Evolutionary conservation across 2,888 invertebrate genomes (phyloP).

Genomic region (Xestobium rufovillosum): DNA sequence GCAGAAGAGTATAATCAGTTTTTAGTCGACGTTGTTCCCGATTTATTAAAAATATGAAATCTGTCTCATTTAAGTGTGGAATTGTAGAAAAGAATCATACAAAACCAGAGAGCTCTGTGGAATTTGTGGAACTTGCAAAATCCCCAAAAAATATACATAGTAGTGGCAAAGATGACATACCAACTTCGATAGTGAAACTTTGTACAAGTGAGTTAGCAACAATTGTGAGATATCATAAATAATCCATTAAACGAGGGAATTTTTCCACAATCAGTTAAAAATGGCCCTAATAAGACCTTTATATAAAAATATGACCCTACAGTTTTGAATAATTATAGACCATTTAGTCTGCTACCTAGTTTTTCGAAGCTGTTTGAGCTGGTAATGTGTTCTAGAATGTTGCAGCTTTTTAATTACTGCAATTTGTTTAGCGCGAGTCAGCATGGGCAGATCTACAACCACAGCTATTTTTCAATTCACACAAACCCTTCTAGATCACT

Average conservation of each 20-base stretch:
- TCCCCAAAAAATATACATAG: conserved; percentile 11
- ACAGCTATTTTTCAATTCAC: conserved; percentile 12
- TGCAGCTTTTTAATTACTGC: conserved; percentile 5
- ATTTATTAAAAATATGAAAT: too few relatives aligned
- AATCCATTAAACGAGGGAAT: conserved; percentile 8
- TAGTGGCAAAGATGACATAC: conserved; percentile 13
- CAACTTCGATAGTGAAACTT: too few relatives aligned
- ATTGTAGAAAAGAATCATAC: too few relatives aligned
- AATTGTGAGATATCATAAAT: conserved; percentile 9
- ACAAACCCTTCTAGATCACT: conserved; percentile 5
- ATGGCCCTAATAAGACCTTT: conserved; percentile 5
- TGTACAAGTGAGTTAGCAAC: too few relatives aligned
- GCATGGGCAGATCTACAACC: conserved; percentile 7
- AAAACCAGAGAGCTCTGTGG: too few relatives aligned
- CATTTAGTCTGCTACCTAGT: conserved; percentile 10
- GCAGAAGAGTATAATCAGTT: too few relatives aligned
- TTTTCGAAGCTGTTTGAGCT: conserved; percentile 14
- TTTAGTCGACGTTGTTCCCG: too few relatives aligned
- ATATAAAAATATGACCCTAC: conserved; percentile 7
- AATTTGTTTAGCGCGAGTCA: conserved; percentile 8
- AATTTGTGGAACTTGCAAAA: too few relatives aligned
- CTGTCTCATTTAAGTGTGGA: too few relatives aligned
- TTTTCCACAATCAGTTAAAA: conserved; percentile 11
- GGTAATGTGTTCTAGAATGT: conserved; percentile 7
- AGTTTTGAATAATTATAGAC: conserved; percentile 10